Conservation (phyloP, 2,888 invertebrate genomes). For the Schizaphis graminum region DNA sequence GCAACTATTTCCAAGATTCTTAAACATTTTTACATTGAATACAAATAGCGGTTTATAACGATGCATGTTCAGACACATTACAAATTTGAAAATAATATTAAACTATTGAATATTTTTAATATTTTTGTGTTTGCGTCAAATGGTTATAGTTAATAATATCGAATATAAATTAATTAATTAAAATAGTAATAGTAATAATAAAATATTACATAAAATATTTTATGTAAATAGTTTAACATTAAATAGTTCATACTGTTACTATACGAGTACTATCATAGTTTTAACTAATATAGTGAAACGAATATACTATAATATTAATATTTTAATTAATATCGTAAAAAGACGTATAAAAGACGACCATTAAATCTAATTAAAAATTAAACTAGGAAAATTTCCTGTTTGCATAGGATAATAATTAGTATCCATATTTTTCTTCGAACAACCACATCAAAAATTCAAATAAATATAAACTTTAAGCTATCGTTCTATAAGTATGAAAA, state of each 20-base stretch:
- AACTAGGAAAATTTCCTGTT: not conserved
- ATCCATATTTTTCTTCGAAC: not conserved
- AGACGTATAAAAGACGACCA: not conserved
- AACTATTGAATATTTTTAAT: not conserved
- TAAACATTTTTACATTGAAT: slow-evolving; percentile 34
- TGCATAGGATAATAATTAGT: not conserved
- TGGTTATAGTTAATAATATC: not conserved
- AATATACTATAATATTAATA: too few relatives aligned
- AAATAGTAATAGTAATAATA: not conserved
- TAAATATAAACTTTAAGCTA: not conserved
- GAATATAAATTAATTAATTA: not conserved
- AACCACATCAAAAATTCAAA: not conserved
- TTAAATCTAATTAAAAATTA: not conserved
- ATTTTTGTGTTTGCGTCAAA: not conserved
- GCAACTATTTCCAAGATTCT: not conserved
- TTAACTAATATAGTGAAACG: too few relatives aligned
- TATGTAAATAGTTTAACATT: not conserved
- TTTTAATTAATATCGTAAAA: too few relatives aligned
- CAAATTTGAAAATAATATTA: not conserved
- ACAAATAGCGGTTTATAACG: not conserved
- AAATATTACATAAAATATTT: not conserved
- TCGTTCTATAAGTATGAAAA: not conserved
- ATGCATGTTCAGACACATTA: not conserved
- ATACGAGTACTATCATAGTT: not conserved
- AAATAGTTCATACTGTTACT: not conserved